A percentile compares a stretch with the other conserved stretches of the same genome.
Conservation (phyloP, 2,797 vertebrate genomes). For the Gambusia yucatana region DNA sequence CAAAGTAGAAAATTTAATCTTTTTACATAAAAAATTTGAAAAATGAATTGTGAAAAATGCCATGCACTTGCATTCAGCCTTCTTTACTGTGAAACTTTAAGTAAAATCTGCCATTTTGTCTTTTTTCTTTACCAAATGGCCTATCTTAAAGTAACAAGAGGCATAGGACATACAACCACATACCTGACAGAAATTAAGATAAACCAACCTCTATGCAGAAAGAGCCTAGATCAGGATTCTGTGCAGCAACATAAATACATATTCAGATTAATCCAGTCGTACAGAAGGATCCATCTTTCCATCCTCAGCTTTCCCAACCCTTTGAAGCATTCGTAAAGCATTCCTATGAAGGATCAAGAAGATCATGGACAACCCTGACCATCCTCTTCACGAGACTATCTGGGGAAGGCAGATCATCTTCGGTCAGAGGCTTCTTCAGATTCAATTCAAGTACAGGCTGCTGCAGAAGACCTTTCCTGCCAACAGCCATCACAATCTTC, state of each 20-base stretch:
- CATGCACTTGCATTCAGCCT: neutral
- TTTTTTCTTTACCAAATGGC: neutral
- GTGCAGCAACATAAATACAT: neutral
- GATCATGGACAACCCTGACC: no score
- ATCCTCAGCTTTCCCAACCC: neutral
- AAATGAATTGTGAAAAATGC: neutral
- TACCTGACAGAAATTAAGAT: neutral
- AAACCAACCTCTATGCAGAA: neutral
- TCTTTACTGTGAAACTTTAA: neutral
- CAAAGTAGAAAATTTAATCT: neutral
- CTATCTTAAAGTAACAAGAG: neutral
- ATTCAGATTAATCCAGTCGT: neutral
- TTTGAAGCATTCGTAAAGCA: neutral
- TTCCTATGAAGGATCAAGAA: neutral
- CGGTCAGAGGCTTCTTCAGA: no score
- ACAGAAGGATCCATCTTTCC: neutral
- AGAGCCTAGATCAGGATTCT: neutral
- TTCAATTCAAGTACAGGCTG: no score
- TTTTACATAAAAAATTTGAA: neutral
- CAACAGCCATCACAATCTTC: neutral
- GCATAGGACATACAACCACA: neutral
- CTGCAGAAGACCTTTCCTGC: neutral
- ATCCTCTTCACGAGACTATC: no score
- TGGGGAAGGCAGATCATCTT: no score
- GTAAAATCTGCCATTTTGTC: neutral